Percentiles rank a stretch among this genome's conserved stretches.
phyloP scores from a whole-genome alignment of 2,888 invertebrate genomes.

The Trileptium ribeirensis region DNA sequence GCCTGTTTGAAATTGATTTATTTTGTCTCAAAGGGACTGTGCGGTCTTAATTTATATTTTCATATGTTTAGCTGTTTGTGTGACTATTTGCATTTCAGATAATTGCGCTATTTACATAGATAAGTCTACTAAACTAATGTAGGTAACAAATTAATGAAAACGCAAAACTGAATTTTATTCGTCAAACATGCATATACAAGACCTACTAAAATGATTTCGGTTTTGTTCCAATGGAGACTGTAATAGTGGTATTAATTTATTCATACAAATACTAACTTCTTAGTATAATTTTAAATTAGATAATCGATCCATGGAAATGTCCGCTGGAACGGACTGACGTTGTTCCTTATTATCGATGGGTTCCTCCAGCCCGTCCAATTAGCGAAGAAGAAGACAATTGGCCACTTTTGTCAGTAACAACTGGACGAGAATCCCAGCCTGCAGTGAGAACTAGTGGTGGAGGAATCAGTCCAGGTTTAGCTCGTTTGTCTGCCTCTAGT shows the following conservation, averaged over 20 bases:
- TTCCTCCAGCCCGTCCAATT: conserved; percentile 28
- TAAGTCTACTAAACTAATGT: too few relatives aligned
- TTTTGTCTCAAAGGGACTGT: too few relatives aligned
- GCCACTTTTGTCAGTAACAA: neutral
- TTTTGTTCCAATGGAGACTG: neutral
- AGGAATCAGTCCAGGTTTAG: conserved; percentile 54
- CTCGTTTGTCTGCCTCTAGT: conserved; percentile 58
- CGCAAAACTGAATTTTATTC: too few relatives aligned
- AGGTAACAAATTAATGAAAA: too few relatives aligned
- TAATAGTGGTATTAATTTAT: neutral
- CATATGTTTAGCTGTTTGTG: too few relatives aligned
- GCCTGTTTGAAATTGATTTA: too few relatives aligned
- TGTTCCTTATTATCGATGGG: conserved; percentile 87
- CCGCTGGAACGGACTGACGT: conserved; percentile 93
- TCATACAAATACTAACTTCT: neutral
- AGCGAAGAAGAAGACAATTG: neutral
- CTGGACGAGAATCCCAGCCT: conserved; percentile 53
- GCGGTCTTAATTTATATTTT: too few relatives aligned
- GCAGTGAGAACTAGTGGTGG: conserved; percentile 54
- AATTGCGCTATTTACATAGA: too few relatives aligned
- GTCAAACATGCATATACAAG: neutral
- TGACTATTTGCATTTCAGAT: too few relatives aligned
- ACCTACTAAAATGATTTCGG: neutral
- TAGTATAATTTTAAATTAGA: conserved; percentile 52
- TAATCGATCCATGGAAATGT: conserved; percentile 89